phyloP scores from a whole-genome alignment of 2,113 vertebrate species.

The Coturnix japonica region DNA sequence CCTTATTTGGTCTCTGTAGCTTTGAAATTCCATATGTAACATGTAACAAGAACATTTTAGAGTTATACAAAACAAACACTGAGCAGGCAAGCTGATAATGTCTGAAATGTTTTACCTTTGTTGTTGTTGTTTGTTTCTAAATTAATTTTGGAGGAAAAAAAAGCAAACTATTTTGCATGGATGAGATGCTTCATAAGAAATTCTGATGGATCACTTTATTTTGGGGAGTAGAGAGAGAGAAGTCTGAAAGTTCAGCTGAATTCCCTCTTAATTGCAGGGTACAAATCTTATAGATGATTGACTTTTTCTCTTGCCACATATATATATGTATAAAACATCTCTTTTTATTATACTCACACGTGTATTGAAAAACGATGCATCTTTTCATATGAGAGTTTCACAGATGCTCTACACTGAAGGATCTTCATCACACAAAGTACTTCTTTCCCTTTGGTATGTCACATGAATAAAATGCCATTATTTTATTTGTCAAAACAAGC shows the following conservation, averaged over 20 bases:
- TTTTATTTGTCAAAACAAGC: not conserved
- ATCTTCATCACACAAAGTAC: not conserved
- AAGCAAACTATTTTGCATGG: not conserved
- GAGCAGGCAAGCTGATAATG: not conserved
- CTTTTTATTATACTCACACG: not conserved
- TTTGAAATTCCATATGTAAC: not conserved
- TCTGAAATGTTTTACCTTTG: not conserved
- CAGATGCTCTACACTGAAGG: not conserved
- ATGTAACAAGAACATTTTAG: not conserved
- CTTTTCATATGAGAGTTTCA: not conserved
- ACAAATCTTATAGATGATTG: not conserved
- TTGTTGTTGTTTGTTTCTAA: not conserved
- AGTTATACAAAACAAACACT: not conserved
- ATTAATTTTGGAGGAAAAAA: fast-evolving
- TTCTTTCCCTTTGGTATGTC: not conserved
- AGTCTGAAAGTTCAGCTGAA: not conserved
- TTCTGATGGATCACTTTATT: not conserved
- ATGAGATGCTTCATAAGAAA: not conserved
- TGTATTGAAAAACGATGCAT: not conserved
- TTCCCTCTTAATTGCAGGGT: not conserved
- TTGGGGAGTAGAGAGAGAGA: not conserved
- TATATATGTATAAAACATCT: not conserved
- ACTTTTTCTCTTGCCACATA: not conserved
- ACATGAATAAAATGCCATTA: not conserved
- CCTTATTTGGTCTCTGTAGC: not conserved